phyloP scores from a whole-genome alignment of 1,140 invertebrate species.

The Trachymyrmex cornetzi region DNA sequence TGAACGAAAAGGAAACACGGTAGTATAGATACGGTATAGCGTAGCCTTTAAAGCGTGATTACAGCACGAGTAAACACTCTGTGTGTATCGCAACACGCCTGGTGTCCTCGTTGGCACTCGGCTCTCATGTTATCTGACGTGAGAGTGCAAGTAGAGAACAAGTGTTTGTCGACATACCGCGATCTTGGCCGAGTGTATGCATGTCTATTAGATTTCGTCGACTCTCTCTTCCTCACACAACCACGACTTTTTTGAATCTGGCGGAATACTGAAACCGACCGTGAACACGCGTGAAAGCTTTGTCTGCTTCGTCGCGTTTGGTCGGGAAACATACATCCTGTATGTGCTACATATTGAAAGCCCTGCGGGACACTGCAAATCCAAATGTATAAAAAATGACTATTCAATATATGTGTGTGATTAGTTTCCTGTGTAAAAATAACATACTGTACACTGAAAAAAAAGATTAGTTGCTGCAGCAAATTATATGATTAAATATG shows the following conservation, averaged over 20 bases:
- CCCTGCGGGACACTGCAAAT: background rate
- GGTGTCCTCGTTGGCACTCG: background rate
- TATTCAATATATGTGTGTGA: no score
- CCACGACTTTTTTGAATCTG: background rate
- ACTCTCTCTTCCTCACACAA: constrained; percentile 22
- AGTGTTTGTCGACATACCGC: constrained; percentile 46
- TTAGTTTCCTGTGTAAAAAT: no score
- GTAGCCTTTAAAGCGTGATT: constrained; percentile 29
- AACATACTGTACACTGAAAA: no score
- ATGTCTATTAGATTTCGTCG: constrained; percentile 38
- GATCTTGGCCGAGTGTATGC: constrained; percentile 8
- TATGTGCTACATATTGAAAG: background rate
- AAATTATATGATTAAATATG: no score
- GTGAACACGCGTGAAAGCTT: background rate
- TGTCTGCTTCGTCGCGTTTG: background rate
- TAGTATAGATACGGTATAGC: background rate
- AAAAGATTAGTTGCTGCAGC: no score
- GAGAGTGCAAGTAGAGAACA: constrained; percentile 52
- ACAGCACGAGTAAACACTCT: constrained; percentile 23
- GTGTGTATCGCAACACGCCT: background rate
- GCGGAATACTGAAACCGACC: background rate
- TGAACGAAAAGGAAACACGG: background rate
- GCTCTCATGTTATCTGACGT: constrained; percentile 34
- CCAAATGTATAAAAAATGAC: background rate
- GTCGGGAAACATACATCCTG: no score